These are phyloP conservation scores for Drosophila prostipennis DNA, from an alignment of 2,888 invertebrate species.

Conservation along the genomic window DNA sequence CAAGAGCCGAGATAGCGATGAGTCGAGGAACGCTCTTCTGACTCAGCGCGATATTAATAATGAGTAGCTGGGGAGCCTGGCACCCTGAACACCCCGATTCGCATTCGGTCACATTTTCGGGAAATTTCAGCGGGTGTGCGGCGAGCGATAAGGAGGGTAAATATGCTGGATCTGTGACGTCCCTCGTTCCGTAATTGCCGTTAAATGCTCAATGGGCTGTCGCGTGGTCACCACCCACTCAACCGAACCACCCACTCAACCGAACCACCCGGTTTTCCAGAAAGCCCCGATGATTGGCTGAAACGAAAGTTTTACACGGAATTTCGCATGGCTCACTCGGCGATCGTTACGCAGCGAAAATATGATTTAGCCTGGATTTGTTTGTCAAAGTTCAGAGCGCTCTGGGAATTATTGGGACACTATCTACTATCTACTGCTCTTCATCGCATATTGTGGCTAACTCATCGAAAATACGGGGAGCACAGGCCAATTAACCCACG, in stretches of 20 bases:
- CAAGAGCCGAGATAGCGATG: constrained; percentile 32
- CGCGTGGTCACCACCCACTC: constrained; percentile 21
- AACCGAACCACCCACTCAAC: neutral
- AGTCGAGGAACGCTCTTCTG: constrained; percentile 22
- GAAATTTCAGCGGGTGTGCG: constrained; percentile 13
- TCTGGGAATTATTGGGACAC: neutral
- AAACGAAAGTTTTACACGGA: constrained; percentile 16
- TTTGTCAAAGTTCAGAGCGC: constrained; percentile 24
- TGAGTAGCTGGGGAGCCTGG: too few species aligned
- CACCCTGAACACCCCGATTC: too few species aligned
- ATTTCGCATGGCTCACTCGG: constrained; percentile 30
- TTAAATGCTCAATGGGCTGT: constrained; percentile 17
- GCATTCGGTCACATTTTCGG: constrained; percentile 42
- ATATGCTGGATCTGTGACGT: constrained; percentile 46
- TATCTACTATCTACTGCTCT: neutral
- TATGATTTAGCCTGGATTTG: neutral
- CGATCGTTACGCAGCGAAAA: constrained; percentile 21
- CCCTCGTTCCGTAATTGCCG: constrained; percentile 2
- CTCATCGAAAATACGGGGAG: constrained; percentile 16
- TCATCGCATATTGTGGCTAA: constrained; percentile 7
- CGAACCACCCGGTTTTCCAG: too few species aligned
- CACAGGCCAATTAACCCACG: constrained; percentile 24
- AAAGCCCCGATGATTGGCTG: constrained; percentile 12
- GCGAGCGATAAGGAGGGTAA: constrained; percentile 17
- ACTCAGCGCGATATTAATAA: constrained; percentile 45